phyloP scores from a whole-genome alignment of 2,113 vertebrate genomes.

The Saccopteryx bilineata region DNA sequence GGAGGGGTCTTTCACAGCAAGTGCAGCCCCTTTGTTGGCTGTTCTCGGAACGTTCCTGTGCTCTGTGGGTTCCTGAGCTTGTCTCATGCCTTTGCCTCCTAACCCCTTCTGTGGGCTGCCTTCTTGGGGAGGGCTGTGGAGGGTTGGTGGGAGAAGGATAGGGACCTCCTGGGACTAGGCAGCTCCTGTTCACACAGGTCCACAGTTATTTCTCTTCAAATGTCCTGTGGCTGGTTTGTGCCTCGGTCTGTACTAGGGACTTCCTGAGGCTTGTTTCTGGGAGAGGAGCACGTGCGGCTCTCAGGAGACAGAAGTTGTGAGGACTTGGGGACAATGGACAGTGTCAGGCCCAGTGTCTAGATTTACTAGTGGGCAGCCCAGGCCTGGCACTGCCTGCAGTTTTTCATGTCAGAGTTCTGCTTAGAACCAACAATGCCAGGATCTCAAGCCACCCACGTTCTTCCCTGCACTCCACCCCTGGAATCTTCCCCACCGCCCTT shows the following conservation, averaged over 20 bases:
- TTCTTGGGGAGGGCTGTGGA: neutral
- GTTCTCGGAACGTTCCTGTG: neutral
- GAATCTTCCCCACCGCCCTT: neutral
- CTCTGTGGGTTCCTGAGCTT: neutral
- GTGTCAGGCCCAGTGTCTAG: neutral
- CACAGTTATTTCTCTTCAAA: neutral
- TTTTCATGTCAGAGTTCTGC: neutral
- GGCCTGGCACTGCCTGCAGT: rapidly evolving
- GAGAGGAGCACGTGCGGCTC: neutral
- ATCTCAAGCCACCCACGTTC: neutral
- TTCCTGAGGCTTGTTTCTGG: neutral
- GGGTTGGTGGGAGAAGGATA: neutral
- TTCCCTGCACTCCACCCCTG: no score
- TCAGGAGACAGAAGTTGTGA: neutral
- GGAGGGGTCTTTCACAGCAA: neutral
- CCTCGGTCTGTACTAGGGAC: neutral
- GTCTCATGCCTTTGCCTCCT: neutral
- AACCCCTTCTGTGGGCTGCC: neutral
- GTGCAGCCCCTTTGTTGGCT: neutral
- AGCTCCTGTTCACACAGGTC: neutral
- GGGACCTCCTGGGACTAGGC: neutral
- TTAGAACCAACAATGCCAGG: neutral
- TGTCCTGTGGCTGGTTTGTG: neutral
- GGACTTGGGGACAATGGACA: neutral
- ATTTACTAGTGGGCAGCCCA: neutral